These are phyloP conservation scores for Rugalucina vietnamica DNA, from an alignment of 2,888 invertebrate genomes.

Conservation along the genomic window DNA sequence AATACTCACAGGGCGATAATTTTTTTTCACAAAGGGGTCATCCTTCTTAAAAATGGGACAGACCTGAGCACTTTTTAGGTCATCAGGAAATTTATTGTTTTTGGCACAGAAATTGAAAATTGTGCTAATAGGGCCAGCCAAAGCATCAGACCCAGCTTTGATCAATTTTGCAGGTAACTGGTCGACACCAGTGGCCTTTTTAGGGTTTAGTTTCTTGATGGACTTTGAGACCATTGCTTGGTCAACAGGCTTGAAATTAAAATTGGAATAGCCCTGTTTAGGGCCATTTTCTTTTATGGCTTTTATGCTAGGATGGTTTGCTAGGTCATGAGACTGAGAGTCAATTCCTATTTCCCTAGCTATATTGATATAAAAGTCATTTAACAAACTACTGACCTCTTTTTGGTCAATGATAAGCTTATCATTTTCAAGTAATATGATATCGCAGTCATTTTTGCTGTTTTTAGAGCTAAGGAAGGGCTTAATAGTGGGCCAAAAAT, in stretches of 20 bases:
- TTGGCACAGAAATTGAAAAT: not conserved
- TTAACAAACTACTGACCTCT: not conserved
- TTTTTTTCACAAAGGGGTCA: too few species aligned
- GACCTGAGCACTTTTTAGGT: too few species aligned
- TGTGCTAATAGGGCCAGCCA: not conserved
- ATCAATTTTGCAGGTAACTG: slow-evolving; percentile 2
- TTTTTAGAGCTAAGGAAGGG: not conserved
- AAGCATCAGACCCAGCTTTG: not conserved
- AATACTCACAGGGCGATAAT: too few species aligned
- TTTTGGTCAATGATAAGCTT: slow-evolving; percentile 1
- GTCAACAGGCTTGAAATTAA: not conserved
- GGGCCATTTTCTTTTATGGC: not conserved
- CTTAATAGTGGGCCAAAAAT: slow-evolving; percentile 37
- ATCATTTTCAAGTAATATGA: slow-evolving; percentile 15
- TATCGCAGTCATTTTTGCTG: not conserved
- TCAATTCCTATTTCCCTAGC: slow-evolving; percentile 32
- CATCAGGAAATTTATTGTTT: not conserved
- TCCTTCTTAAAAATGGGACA: too few species aligned
- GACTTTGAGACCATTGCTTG: not conserved
- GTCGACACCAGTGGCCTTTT: slow-evolving; percentile 25
- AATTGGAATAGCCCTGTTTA: not conserved
- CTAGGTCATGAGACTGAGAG: not conserved
- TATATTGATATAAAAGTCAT: slow-evolving; percentile 33
- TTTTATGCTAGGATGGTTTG: slow-evolving; percentile 5
- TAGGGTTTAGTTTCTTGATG: slow-evolving; percentile 15